Base-by-base conservation (phyloP, 2,113 vertebrate genomes). In the Lota lota region DNA sequence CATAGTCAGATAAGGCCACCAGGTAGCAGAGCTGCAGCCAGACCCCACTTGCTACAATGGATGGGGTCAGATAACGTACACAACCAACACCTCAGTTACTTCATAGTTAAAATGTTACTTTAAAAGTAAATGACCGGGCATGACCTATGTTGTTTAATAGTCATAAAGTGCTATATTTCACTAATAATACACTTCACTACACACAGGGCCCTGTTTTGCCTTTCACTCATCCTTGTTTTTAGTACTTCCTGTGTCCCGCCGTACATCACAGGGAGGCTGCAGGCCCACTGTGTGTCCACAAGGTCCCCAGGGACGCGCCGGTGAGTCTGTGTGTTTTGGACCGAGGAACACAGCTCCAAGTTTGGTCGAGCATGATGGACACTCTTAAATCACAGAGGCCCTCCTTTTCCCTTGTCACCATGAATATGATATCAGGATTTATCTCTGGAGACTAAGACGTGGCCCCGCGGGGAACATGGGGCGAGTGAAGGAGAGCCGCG, bases 361-460 rank as follows among this genome's bases (percentile, higher is more conserved):
- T 85, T 84, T 81, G 77, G 50, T 81, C 85, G 87, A 78, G 75
- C 86, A 75, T 88, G 82, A 82, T 85, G 79, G 80, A 63, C 66
- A 11, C 16, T 75, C 76, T 80, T 86, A 86, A 85, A 84, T 79
- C 86, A 75, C 75, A 77, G 59, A 75, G 77, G 79, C 64, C 28
- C 76, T 70, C 69, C 40, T 47, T 14, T 14, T 8, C 40, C 40
- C 50, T 77, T 77, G 85, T 84, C 81, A 77, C 79, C 73, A 40
- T 76, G 69, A 83, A 88, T 88, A 80, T 79, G 78, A 79, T 82
- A 73, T 70, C 67, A 22, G 65, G 60, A 67, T 83, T 81, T 77
- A 83, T 85, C 73, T 79, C 22, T 22, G 69, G n/a, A 54, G 62
- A 63, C 75, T 70, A 70, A 74, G 78, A 80, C 66, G 70, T 76